Conservation (phyloP, 23 tunicate species). For the Halocynthia aurantium region DNA sequence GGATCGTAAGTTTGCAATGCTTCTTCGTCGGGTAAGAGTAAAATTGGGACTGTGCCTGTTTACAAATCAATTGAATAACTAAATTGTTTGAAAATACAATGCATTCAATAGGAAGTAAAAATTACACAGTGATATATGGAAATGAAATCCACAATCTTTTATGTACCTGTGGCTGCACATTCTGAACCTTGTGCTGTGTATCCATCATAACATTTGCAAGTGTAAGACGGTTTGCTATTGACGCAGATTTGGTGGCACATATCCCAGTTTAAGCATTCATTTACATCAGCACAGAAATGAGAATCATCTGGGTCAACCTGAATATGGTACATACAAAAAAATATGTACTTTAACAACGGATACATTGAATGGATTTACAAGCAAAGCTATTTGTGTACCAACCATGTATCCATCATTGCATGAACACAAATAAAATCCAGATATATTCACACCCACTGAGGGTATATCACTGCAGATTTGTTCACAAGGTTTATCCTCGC, state of each 20-base stretch:
- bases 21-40: constrained; percentile 38
- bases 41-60: constrained; percentile 3
- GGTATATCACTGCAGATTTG: constrained; percentile 57
- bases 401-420: constrained; percentile 75
- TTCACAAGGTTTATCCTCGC: constrained; percentile 64
- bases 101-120: not conserved
- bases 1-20: constrained; percentile 43
- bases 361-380: no score
- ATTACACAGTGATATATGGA: not conserved
- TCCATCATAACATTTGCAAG: constrained; percentile 52
- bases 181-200: constrained; percentile 33
- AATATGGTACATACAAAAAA: not conserved
- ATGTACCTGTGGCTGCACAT: constrained; percentile 46
- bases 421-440: constrained; percentile 73
- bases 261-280: constrained; percentile 66
- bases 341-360: not conserved
- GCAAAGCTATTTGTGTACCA: not conserved
- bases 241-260: constrained; percentile 58
- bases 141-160: not conserved
- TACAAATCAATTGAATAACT: not conserved
- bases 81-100: not conserved
- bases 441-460: not conserved
- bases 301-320: constrained; percentile 52
- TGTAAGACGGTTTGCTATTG: constrained; percentile 50
- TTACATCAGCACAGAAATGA: constrained; percentile 50